Conservation (phyloP, 2,797 vertebrate genomes). For the Amblyopsis hoosieri region DNA sequence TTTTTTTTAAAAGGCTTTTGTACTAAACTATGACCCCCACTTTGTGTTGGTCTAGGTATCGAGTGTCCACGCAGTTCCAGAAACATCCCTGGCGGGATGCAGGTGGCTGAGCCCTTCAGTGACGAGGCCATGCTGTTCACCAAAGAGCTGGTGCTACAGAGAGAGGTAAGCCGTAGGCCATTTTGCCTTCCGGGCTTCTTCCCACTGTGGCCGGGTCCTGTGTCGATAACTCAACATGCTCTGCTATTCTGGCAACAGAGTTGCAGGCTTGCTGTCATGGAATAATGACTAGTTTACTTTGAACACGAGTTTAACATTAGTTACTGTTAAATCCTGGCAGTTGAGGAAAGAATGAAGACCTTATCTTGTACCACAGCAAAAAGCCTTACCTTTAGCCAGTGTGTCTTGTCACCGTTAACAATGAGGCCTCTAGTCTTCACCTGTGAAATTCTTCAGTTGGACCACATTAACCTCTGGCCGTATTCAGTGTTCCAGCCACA, state of each 20-base stretch:
- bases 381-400: too few species aligned
- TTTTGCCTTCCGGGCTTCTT: slow-evolving; percentile 10
- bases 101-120: slow-evolving; percentile 95
- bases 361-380: too few species aligned
- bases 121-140: slow-evolving; percentile 92
- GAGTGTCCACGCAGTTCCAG: slow-evolving; percentile 94
- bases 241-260: slow-evolving; percentile 10
- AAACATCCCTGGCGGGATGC: slow-evolving; percentile 84
- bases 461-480: too few species aligned
- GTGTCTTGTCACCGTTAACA: too few species aligned
- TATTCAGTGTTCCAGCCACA: not conserved
- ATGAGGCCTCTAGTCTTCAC: too few species aligned
- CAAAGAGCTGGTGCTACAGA: slow-evolving; percentile 94
- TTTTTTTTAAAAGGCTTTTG: not conserved
- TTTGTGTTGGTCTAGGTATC: slow-evolving; percentile 80
- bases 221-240: slow-evolving; percentile 10
- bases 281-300: slow-evolving; percentile 20
- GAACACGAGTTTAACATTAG: not conserved
- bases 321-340: not conserved
- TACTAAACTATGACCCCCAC: slow-evolving; percentile 22
- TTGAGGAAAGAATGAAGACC: not conserved
- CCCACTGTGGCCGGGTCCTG: not conserved
- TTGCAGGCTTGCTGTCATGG: slow-evolving; percentile 11
- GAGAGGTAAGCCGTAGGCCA: slow-evolving; percentile 83
- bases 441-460: too few species aligned